phyloP scores from a whole-genome alignment of 2,888 invertebrate species.

The Hypomecis punctinalis region DNA sequence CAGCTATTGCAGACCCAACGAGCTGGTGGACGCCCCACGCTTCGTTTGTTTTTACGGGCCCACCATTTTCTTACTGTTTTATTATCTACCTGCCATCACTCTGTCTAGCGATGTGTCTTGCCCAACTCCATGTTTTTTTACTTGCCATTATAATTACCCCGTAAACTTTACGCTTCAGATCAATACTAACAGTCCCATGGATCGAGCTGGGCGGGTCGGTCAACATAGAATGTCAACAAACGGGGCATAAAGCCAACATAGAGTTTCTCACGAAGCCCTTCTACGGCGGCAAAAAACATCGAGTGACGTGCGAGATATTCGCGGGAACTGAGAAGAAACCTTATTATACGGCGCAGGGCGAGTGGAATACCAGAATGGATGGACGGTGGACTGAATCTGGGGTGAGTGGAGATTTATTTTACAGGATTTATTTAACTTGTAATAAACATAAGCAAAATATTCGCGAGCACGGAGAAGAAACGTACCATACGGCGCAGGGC shows the following conservation, averaged over 20 bases:
- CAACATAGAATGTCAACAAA: constrained; percentile 95
- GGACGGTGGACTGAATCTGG: constrained; percentile 92
- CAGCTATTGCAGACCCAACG: too few relatives aligned
- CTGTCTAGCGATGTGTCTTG: too few relatives aligned
- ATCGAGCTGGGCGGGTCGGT: constrained; percentile 98
- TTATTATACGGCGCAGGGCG: constrained; percentile 94
- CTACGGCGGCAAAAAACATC: constrained; percentile 98
- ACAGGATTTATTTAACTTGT: too few relatives aligned
- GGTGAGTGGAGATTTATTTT: constrained; percentile 54
- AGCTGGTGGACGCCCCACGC: too few relatives aligned
- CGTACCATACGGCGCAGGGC: constrained; percentile 94
- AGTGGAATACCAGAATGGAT: constrained; percentile 99
- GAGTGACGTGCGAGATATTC: constrained; percentile 92
- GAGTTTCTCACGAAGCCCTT: constrained; percentile 99
- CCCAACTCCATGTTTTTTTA: too few relatives aligned
- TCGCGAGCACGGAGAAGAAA: constrained; percentile 93
- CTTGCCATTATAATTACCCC: not conserved
- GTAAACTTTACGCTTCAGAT: constrained; percentile 81
- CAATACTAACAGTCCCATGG: constrained; percentile 99
- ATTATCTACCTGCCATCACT: too few relatives aligned
- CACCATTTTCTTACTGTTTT: too few relatives aligned
- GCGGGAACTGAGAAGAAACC: constrained; percentile 95
- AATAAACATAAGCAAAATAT: too few relatives aligned
- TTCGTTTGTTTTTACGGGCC: too few relatives aligned
- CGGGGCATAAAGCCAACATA: constrained; percentile 95